Evolutionary conservation across 2,113 vertebrate species (phyloP).

Genomic region (Odocoileus hemionus): DNA sequence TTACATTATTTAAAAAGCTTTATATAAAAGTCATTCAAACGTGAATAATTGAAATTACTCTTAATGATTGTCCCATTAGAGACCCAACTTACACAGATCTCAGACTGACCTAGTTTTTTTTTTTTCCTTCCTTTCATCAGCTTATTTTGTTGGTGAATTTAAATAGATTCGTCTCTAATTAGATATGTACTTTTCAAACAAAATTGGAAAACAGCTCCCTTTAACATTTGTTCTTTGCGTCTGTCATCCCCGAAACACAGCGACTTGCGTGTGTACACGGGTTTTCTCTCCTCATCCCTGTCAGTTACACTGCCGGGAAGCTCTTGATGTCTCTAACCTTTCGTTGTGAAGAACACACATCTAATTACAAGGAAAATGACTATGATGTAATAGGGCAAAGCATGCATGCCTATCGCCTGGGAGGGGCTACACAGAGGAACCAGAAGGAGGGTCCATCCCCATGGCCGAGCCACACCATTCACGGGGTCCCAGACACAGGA

Average conservation of each 20-base stretch:
- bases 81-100: constrained; percentile 5
- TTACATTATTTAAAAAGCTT: constrained; percentile 9
- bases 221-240: background rate
- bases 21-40: constrained; percentile 30
- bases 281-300: background rate
- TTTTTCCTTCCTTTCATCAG: background rate
- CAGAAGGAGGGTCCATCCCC: rapidly evolving
- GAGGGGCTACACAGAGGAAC: rapidly evolving
- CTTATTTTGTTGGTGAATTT: constrained; percentile 23
- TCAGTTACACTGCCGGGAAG: background rate
- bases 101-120: background rate
- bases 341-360: background rate
- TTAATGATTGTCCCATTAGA: constrained; percentile 45
- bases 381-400: constrained; percentile 15
- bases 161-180: constrained; percentile 42
- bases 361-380: constrained; percentile 19
- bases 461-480: rapidly evolving
- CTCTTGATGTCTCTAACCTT: constrained; percentile 42
- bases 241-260: background rate
- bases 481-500: rapidly evolving
- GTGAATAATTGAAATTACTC: constrained; percentile 51
- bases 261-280: background rate
- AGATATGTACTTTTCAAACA: constrained; percentile 5
- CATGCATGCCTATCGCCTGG: rapidly evolving
- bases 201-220: background rate